Evolutionary conservation across 2,797 vertebrate genomes (phyloP), one percentile per base, ranked within the genome.

Genomic region (Melanotaenia maccullochi): DNA sequence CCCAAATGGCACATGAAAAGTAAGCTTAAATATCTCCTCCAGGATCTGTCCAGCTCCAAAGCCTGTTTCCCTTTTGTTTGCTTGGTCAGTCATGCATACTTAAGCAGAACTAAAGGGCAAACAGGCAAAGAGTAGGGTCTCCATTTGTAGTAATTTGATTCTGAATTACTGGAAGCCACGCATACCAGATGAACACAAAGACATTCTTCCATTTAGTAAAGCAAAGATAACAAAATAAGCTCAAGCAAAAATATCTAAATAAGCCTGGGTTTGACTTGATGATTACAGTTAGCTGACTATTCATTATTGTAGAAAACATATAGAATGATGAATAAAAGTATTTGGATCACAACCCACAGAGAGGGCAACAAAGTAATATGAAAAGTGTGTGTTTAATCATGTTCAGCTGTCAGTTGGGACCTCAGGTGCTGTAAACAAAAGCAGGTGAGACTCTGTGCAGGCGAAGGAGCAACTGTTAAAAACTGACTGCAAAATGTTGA

Each of bases 91-190:
- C 81, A 67, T 74, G 73, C 78, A 83, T 78, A 85, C 55, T 74
- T 42, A 84, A 86, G 67, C 51, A 85, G 36, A 32, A 71, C 73
- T 73, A 67, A 40, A 20, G 75, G 76, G 67, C 57, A 73, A 79
- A 74, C 44, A 75, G 82, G 70, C 71, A 60, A 65, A 74, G 71
- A 84, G 72, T 62, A 65, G 28, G 57, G 81, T 81, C 78, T 72
- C 68, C 65, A 78, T 86, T 78, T 76, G 81, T 71, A 54, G 40
- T 78, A 84, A 88, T 86, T 84, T 66, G 76, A 87, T 84, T 85
- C 54, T 63, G 52, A 78, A 20, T 75, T 36, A 67, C 68, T 82
- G 71, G 60, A 72, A 70, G 75, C 69, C 79, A 80, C 32, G 60
- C 61, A 35, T 69, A 73, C 69, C 75, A 84, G 80, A 79, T 76